phyloP scores from a whole-genome alignment of 2,888 invertebrate genomes.

The Protophormia terraenovae region DNA sequence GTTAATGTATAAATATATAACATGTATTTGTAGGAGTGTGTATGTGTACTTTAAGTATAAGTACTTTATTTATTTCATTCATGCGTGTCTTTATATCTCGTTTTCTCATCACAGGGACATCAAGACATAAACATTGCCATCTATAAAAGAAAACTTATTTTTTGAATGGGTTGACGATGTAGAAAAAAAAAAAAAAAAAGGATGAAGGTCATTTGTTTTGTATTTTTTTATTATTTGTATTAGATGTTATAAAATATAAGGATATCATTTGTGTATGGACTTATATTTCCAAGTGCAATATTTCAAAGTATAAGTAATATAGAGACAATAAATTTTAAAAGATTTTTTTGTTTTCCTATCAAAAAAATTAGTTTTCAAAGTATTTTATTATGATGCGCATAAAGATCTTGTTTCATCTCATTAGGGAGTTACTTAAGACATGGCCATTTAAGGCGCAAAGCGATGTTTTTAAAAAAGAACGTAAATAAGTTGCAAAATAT shows the following conservation, averaged over 20 bases:
- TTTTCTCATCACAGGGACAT: constrained; percentile 20
- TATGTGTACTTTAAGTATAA: neutral
- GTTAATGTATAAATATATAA: too few relatives aligned
- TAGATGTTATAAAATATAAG: neutral
- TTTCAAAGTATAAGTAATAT: neutral
- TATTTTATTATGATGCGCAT: neutral
- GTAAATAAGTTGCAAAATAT: too few relatives aligned
- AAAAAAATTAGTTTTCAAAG: neutral
- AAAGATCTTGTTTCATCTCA: neutral
- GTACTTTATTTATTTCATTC: constrained; percentile 28
- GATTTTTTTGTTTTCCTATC: too few relatives aligned
- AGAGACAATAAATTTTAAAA: neutral
- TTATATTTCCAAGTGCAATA: constrained; percentile 21
- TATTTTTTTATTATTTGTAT: neutral
- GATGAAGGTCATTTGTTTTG: constrained; percentile 22
- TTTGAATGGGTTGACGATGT: neutral
- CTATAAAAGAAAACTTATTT: neutral
- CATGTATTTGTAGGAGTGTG: too few relatives aligned
- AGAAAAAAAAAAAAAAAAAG: too few relatives aligned
- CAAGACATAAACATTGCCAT: constrained; percentile 24
- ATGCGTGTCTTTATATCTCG: constrained; percentile 19
- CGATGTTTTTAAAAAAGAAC: too few relatives aligned
- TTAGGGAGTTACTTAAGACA: neutral
- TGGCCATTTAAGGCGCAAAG: too few relatives aligned
- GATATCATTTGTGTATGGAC: neutral